Evolutionary conservation across 2,888 invertebrate genomes (phyloP).

Genomic region (Microctonus brassicae): DNA sequence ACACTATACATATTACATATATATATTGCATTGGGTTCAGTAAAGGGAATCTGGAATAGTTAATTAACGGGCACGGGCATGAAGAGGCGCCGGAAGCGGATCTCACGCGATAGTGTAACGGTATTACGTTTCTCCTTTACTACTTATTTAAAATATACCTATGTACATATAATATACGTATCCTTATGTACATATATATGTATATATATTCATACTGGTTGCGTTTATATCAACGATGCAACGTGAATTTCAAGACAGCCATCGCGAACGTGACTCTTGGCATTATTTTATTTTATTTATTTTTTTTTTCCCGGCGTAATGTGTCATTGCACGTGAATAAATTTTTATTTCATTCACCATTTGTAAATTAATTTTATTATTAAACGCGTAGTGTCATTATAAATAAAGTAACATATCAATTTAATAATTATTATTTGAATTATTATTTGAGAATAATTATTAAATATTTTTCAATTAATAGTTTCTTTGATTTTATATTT

Average conservation of each 20-base stretch:
- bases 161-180: too few species aligned
- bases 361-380: background rate
- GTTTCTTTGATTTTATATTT: too few species aligned
- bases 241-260: background rate
- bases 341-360: background rate
- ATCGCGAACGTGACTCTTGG: background rate
- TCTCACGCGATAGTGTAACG: conserved; percentile 57
- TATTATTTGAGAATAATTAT: too few species aligned
- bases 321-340: background rate
- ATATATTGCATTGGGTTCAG: background rate
- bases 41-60: background rate
- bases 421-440: too few species aligned
- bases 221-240: background rate
- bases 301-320: background rate
- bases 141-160: background rate
- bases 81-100: conserved; percentile 53
- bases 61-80: background rate
- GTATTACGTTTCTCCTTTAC: conserved; percentile 49
- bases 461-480: background rate
- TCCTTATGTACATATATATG: background rate
- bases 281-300: background rate
- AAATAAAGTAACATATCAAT: too few species aligned
- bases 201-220: background rate
- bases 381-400: background rate
- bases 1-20: background rate